Percentiles rank a stretch among this genome's conserved stretches.
Conservation (phyloP, 2,797 vertebrate genomes). For the Pangasius macronema region DNA sequence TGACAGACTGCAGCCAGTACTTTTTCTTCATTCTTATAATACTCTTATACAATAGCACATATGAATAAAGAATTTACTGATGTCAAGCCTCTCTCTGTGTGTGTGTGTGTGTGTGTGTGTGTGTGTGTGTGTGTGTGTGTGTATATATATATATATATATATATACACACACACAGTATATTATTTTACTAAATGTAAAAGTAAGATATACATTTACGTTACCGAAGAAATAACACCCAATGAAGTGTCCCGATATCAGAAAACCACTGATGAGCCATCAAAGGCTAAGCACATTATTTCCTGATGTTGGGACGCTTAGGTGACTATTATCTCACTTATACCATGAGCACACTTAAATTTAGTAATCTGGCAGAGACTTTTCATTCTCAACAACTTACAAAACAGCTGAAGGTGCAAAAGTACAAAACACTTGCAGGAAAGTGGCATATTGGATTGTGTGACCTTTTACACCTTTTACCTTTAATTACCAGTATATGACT, state of each 20-base stretch:
- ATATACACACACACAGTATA: background rate
- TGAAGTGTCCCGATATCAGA: background rate
- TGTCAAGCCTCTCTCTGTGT: no score
- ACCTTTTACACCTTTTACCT: background rate
- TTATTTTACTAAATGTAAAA: background rate
- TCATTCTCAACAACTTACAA: no score
- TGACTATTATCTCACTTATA: background rate
- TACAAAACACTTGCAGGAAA: no score
- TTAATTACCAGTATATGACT: background rate
- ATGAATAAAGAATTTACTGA: constrained; percentile 2
- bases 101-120: no score
- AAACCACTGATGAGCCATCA: no score
- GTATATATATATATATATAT: no score
- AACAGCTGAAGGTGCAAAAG: no score
- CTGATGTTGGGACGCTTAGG: background rate
- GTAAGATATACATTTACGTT: background rate
- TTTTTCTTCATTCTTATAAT: constrained; percentile 2
- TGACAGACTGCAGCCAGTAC: constrained; percentile 21
- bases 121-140: no score
- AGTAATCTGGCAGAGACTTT: background rate
- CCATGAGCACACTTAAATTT: background rate
- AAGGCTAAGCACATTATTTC: background rate
- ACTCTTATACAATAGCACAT: background rate
- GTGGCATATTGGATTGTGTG: no score
- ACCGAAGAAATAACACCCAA: background rate